Percentiles rank a stretch among this genome's conserved stretches.
Evolutionary conservation across 2,113 vertebrate genomes (phyloP).

Genomic region (Strigops habroptila): DNA sequence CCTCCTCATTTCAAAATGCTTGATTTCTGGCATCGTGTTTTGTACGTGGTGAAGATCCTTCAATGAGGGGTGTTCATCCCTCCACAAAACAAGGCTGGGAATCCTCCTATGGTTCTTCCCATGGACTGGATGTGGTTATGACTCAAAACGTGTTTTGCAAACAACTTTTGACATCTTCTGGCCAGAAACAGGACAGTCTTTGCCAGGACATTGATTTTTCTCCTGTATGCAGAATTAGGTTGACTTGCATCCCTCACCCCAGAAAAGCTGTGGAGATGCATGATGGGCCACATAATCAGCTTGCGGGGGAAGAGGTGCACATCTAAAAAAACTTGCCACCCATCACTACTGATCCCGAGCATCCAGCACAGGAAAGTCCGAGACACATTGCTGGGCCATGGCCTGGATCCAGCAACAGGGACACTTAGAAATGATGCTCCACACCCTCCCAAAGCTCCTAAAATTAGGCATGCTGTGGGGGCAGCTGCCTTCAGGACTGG

Average conservation of each 20-base stretch:
- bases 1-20: neutral
- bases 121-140: neutral
- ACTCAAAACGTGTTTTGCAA: neutral
- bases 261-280: neutral
- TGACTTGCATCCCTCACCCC: neutral
- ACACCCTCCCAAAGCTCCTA: neutral
- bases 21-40: neutral
- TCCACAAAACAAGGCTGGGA: rapidly evolving
- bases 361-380: neutral
- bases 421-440: neutral
- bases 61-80: neutral
- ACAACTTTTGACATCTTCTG: neutral
- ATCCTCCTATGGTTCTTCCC: neutral
- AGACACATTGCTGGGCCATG: neutral
- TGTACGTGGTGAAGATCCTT: neutral
- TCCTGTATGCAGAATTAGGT: neutral
- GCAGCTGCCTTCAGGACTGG: neutral
- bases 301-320: neutral
- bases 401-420: neutral
- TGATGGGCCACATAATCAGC: neutral
- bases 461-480: neutral
- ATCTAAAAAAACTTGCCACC: neutral
- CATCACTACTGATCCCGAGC: neutral
- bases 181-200: neutral
- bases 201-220: neutral